Percentiles rank a stretch among this genome's conserved stretches.
Conservation (phyloP, 2,888 invertebrate species). For the Ditylenchus weischeri region DNA sequence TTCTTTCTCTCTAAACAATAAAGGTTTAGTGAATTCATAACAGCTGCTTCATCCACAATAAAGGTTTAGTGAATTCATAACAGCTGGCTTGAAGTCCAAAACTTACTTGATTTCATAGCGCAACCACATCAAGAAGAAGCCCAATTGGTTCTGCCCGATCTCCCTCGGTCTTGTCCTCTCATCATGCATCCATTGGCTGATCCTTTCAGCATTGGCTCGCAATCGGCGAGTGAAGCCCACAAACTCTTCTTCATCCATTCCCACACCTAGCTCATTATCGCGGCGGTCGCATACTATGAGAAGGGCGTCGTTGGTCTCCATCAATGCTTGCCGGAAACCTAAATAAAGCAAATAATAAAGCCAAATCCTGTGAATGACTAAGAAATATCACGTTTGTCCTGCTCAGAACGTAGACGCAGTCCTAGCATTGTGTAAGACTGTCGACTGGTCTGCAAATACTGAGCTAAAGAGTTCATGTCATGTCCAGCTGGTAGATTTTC, state of each 20-base stretch:
- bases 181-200: slow-evolving; percentile 51
- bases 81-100: background rate
- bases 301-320: slow-evolving; percentile 51
- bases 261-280: slow-evolving; percentile 52
- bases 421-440: slow-evolving; percentile 52
- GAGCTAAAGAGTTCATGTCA: slow-evolving; percentile 44
- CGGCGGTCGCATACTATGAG: slow-evolving; percentile 54
- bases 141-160: slow-evolving; percentile 51
- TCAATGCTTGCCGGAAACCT: slow-evolving; percentile 48
- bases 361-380: background rate
- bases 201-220: slow-evolving; percentile 40
- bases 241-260: slow-evolving; percentile 49
- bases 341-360: slow-evolving; percentile 4
- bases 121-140: slow-evolving; percentile 53
- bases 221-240: slow-evolving; percentile 44
- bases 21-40: background rate
- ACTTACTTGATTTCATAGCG: slow-evolving; percentile 42
- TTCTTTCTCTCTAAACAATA: slow-evolving; percentile 34
- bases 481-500: slow-evolving; percentile 53
- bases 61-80: background rate
- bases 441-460: slow-evolving; percentile 42
- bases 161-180: slow-evolving; percentile 41
- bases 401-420: slow-evolving; percentile 45
- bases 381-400: slow-evolving; percentile 44
- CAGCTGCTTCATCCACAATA: too few relatives aligned